These are phyloP conservation scores for Melanotus villosus DNA, from an alignment of 2,888 invertebrate species.

Conservation along the genomic window DNA sequence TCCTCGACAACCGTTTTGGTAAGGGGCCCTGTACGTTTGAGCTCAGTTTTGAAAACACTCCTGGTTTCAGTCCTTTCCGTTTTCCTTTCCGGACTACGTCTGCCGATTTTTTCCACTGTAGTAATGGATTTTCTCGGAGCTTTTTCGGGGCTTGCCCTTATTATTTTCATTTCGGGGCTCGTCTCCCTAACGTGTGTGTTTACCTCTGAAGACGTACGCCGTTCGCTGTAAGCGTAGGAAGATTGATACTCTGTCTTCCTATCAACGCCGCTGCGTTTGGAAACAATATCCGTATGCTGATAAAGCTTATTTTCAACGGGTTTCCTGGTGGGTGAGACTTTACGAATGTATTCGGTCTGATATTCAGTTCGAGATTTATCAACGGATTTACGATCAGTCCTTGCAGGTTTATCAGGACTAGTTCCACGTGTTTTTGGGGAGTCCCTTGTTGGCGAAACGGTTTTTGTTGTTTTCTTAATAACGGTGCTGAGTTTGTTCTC, in stretches of 20 bases:
- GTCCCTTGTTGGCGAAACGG: constrained; percentile 34
- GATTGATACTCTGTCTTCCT: constrained; percentile 18
- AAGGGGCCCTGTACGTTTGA: constrained; percentile 63
- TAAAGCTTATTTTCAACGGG: constrained; percentile 46
- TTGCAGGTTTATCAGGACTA: constrained; percentile 53
- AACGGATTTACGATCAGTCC: neutral
- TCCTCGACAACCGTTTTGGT: constrained; percentile 68
- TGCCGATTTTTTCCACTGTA: neutral
- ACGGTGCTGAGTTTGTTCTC: constrained; percentile 60
- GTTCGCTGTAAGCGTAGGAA: constrained; percentile 54
- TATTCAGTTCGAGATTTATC: neutral
- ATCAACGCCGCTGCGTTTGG: constrained; percentile 51
- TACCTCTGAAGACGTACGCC: constrained; percentile 52
- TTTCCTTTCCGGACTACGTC: constrained; percentile 64
- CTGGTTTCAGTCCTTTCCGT: constrained; percentile 48
- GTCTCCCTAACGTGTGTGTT: constrained; percentile 40
- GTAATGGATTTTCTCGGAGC: neutral
- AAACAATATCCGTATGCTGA: constrained; percentile 48
- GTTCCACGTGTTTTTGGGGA: constrained; percentile 50
- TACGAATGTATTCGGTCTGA: constrained; percentile 23
- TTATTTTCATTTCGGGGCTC: constrained; percentile 51
- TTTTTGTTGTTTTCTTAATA: constrained; percentile 52
- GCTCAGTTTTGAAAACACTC: constrained; percentile 54
- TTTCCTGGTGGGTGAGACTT: constrained; percentile 51
- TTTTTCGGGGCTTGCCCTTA: constrained; percentile 38